These are phyloP conservation scores for Epistrophe grossulariae DNA, from an alignment of 2,888 invertebrate genomes.

Conservation along the genomic window DNA sequence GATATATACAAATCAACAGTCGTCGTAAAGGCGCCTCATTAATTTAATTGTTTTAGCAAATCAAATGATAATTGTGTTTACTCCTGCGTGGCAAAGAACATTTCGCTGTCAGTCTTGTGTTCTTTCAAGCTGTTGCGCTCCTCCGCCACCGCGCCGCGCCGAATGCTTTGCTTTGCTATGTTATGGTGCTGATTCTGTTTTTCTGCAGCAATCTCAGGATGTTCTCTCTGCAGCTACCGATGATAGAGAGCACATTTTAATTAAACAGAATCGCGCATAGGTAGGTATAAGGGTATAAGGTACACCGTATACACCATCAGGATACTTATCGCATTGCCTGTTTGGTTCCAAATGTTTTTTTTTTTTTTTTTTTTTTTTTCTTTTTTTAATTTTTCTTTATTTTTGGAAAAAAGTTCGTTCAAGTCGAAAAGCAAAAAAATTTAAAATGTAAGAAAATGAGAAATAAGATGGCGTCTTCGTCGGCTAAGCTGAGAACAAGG, in stretches of 20 bases:
- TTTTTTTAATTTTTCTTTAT: constrained; percentile 6
- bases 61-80: constrained; percentile 75
- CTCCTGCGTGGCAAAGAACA: constrained; percentile 67
- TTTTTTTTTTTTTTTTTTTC: not conserved
- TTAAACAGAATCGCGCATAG: constrained; percentile 67
- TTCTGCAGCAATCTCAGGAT: constrained; percentile 54
- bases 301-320: constrained; percentile 35
- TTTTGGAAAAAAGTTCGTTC: constrained; percentile 35
- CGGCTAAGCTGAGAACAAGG: constrained; percentile 3
- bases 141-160: constrained; percentile 12
- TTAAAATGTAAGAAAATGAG: constrained; percentile 14
- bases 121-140: constrained; percentile 71
- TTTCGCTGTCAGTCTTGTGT: constrained; percentile 61
- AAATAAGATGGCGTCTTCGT: constrained; percentile 10
- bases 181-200: constrained; percentile 38
- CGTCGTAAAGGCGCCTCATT: constrained; percentile 73
- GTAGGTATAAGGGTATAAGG: not conserved
- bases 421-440: constrained; percentile 31
- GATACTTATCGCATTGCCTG: constrained; percentile 63
- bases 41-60: constrained; percentile 75
- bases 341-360: constrained; percentile 37
- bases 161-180: not conserved
- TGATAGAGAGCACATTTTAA: constrained; percentile 72
- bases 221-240: constrained; percentile 49
- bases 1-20: constrained; percentile 51